Evolutionary conservation across 2,888 invertebrate genomes (phyloP).

Genomic region (Esperia sulphurella): DNA sequence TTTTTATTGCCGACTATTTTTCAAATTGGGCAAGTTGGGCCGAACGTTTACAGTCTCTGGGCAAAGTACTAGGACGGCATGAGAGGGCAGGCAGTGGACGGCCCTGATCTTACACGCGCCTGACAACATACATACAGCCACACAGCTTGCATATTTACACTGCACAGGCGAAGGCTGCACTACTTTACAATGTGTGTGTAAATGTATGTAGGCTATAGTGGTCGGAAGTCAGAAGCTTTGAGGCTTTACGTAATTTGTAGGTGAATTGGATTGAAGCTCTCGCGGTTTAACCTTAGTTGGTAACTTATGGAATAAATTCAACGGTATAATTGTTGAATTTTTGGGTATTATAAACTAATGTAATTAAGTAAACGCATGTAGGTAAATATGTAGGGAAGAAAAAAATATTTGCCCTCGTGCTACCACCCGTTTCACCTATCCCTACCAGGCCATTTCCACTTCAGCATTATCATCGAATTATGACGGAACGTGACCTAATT

Average conservation of each 20-base stretch:
- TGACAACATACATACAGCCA: constrained; percentile 22
- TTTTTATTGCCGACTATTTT: constrained; percentile 13
- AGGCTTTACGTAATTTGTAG: constrained; percentile 69
- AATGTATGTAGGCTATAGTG: constrained; percentile 30
- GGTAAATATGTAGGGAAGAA: too few relatives aligned
- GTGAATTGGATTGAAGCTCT: constrained; percentile 57
- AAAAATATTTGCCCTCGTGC: too few relatives aligned
- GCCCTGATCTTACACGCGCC: constrained; percentile 63
- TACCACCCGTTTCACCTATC: too few relatives aligned
- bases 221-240: constrained; percentile 56
- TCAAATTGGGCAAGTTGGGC: constrained; percentile 10
- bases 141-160: constrained; percentile 42
- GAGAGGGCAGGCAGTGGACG: constrained; percentile 27
- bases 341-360: not conserved
- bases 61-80: constrained; percentile 55
- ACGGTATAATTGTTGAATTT: constrained; percentile 2
- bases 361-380: too few relatives aligned
- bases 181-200: constrained; percentile 53
- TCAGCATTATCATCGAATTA: too few relatives aligned
- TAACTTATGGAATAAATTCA: constrained; percentile 40
- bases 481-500: too few relatives aligned
- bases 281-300: constrained; percentile 40
- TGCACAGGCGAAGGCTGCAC: constrained; percentile 62
- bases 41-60: constrained; percentile 34
- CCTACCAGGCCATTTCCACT: too few relatives aligned